Evolutionary conservation across 2,888 invertebrate genomes (phyloP).

Genomic region (Ischnura elegans): DNA sequence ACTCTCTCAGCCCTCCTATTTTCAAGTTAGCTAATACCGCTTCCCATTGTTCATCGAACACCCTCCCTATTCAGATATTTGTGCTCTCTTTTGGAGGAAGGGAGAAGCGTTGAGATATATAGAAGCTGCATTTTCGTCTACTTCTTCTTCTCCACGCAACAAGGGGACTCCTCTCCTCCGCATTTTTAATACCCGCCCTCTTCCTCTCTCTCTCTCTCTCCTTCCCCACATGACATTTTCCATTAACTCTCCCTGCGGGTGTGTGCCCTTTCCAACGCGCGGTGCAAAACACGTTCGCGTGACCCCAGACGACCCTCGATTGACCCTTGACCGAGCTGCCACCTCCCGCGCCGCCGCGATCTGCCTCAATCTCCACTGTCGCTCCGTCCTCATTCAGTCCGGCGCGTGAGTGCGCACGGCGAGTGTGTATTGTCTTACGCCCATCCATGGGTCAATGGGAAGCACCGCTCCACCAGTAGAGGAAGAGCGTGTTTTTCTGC

Average conservation of each 20-base stretch:
- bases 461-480: too few relatives aligned
- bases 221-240: not conserved
- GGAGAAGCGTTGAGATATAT: too few relatives aligned
- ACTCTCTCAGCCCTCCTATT: too few relatives aligned
- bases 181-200: not conserved
- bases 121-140: not conserved
- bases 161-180: not conserved
- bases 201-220: not conserved
- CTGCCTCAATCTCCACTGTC: not conserved
- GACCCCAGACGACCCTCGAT: constrained; percentile 39
- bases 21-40: too few relatives aligned
- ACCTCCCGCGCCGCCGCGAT: not conserved
- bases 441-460: too few relatives aligned
- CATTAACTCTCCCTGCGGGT: not conserved
- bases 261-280: not conserved
- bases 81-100: not conserved
- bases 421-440: too few relatives aligned
- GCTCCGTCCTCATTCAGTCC: not conserved
- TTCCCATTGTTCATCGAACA: not conserved
- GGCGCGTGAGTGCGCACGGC: too few relatives aligned
- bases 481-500: too few relatives aligned
- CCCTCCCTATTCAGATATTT: not conserved
- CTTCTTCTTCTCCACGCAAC: not conserved
- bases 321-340: constrained; percentile 34
- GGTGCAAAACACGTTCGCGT: not conserved